phyloP scores from a whole-genome alignment of 2,888 invertebrate species.

The Neoascia interrupta region DNA sequence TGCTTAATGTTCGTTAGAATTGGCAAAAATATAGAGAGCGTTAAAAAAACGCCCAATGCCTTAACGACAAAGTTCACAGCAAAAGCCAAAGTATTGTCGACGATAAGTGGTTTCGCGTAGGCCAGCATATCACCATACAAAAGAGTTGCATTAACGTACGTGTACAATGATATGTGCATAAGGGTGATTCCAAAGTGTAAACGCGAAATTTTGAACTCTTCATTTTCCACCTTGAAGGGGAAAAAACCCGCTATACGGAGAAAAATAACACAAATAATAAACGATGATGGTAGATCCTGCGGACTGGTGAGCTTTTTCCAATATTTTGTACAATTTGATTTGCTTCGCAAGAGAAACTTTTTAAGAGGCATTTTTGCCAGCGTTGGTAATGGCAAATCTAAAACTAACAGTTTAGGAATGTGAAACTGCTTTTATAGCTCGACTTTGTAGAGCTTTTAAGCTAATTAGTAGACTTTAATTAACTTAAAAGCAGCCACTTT shows the following conservation, averaged over 20 bases:
- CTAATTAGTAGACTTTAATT: too few relatives aligned
- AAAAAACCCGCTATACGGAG: conserved; percentile 70
- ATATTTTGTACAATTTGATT: neutral
- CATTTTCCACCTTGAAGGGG: conserved; percentile 51
- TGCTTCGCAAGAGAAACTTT: too few relatives aligned
- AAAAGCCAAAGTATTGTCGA: conserved; percentile 55
- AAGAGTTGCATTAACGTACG: conserved; percentile 70
- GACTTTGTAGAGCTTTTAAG: too few relatives aligned
- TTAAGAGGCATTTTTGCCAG: too few relatives aligned
- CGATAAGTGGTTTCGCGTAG: conserved; percentile 71
- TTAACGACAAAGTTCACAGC: conserved; percentile 68
- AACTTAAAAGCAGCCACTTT: too few relatives aligned
- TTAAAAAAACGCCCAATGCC: conserved; percentile 67
- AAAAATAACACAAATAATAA: conserved; percentile 36
- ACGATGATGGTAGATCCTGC: conserved; percentile 54
- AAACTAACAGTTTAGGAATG: too few relatives aligned
- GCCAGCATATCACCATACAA: conserved; percentile 60
- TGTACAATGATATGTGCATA: conserved; percentile 62
- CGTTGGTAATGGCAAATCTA: too few relatives aligned
- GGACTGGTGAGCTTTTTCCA: conserved; percentile 40
- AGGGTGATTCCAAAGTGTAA: conserved; percentile 45
- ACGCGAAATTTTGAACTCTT: conserved; percentile 63
- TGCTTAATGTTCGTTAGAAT: conserved; percentile 36
- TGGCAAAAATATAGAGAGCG: conserved; percentile 59
- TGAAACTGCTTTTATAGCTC: too few relatives aligned